Conservation (phyloP, 2,113 vertebrate species). For the Pygoscelis antarcticus region DNA sequence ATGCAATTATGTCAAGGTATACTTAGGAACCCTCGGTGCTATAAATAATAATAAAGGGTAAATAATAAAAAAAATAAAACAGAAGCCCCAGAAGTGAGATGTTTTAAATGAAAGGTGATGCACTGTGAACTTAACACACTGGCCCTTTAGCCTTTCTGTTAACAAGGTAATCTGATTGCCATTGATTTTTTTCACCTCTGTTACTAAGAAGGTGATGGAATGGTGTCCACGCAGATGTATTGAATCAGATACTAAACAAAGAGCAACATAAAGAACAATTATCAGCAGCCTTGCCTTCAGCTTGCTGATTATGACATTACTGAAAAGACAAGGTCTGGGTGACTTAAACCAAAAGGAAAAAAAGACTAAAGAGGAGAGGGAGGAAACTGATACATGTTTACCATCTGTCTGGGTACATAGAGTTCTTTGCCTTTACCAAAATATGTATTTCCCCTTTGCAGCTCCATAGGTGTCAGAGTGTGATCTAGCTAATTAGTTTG, state of each 20-base stretch:
- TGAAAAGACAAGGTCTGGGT: conserved; percentile 80
- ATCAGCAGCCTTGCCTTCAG: conserved; percentile 83
- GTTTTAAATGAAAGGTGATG: conserved; percentile 86
- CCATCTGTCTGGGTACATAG: not conserved
- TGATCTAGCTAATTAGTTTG: conserved; percentile 70
- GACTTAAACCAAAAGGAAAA: conserved; percentile 64
- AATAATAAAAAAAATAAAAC: conserved; percentile 80
- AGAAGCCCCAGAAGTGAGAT: conserved; percentile 72
- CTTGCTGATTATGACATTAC: conserved; percentile 87
- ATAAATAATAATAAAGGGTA: conserved; percentile 85
- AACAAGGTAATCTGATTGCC: conserved; percentile 94
- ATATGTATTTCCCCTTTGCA: conserved; percentile 28
- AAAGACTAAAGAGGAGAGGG: not conserved
- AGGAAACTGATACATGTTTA: not conserved
- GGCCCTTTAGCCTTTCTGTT: conserved; percentile 87
- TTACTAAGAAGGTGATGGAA: conserved; percentile 90
- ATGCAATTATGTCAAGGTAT: conserved; percentile 27
- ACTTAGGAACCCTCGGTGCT: not conserved
- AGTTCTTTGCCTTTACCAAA: conserved; percentile 28
- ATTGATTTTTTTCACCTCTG: conserved; percentile 92
- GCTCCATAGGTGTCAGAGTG: conserved; percentile 29
- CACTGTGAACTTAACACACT: conserved; percentile 86
- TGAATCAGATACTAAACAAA: conserved; percentile 88
- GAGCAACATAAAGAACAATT: conserved; percentile 89
- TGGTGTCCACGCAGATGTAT: conserved; percentile 87